Conservation (phyloP, 2,888 invertebrate genomes). For the Diaprepes abbreviatus region DNA sequence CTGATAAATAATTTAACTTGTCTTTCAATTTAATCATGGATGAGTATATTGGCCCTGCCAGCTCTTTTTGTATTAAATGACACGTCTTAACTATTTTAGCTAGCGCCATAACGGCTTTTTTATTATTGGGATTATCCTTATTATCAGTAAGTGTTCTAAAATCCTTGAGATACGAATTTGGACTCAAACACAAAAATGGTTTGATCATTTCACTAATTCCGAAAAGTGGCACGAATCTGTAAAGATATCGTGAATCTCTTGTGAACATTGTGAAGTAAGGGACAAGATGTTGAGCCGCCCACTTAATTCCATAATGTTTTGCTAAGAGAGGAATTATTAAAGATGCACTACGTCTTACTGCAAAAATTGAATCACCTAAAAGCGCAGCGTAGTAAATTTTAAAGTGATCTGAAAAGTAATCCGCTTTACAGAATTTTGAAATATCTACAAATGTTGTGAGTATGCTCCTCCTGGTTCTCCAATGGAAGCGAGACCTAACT, state of each 20-base stretch:
- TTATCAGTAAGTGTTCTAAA: slow-evolving; percentile 48
- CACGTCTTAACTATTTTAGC: slow-evolving; percentile 42
- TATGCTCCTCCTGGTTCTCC: slow-evolving; percentile 63
- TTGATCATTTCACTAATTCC: slow-evolving; percentile 62
- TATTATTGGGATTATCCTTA: slow-evolving; percentile 42
- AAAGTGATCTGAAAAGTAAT: slow-evolving; percentile 61
- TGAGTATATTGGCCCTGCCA: slow-evolving; percentile 53
- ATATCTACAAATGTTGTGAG: slow-evolving; percentile 62
- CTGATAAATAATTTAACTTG: slow-evolving; percentile 54
- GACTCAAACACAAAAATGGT: slow-evolving; percentile 55
- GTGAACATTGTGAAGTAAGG: slow-evolving; percentile 59
- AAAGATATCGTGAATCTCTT: slow-evolving; percentile 60
- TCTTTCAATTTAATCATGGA: slow-evolving; percentile 50
- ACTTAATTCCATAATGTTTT: slow-evolving; percentile 62
- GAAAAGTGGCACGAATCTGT: slow-evolving; percentile 61
- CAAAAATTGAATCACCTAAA: slow-evolving; percentile 61
- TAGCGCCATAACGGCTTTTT: slow-evolving; percentile 40
- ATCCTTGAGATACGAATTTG: slow-evolving; percentile 52
- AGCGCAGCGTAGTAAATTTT: slow-evolving; percentile 61
- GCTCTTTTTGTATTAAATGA: slow-evolving; percentile 53
- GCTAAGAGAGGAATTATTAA: slow-evolving; percentile 62
- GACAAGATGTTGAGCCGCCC: slow-evolving; percentile 60
- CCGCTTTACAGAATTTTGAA: slow-evolving; percentile 57
- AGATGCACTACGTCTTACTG: slow-evolving; percentile 62
- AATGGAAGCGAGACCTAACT: slow-evolving; percentile 59